Percentiles rank a stretch among this genome's conserved stretches.
phyloP scores from a whole-genome alignment of 2,113 vertebrate species.

The Protomyctophum bolini region DNA sequence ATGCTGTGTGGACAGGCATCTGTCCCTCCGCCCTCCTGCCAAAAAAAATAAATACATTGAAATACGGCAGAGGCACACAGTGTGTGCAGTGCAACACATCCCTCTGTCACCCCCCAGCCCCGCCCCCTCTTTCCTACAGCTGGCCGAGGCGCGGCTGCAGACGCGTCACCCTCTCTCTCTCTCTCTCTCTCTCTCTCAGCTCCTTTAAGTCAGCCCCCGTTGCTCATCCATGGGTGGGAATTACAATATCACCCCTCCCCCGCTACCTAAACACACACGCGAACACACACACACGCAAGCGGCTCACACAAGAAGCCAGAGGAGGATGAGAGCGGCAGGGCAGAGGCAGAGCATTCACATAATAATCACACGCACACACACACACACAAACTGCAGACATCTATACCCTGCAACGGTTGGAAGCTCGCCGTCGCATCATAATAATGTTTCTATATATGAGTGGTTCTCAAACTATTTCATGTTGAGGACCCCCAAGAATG shows the following conservation, averaged over 20 bases:
- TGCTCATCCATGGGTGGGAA: constrained; percentile 68
- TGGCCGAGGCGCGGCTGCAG: constrained; percentile 17
- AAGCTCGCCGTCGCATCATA: too few species aligned
- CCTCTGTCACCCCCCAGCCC: not conserved
- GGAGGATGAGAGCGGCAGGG: constrained; percentile 29
- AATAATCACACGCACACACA: constrained; percentile 44
- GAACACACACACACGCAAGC: not conserved
- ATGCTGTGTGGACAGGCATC: constrained; percentile 69
- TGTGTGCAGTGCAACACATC: constrained; percentile 1
- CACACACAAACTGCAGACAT: not conserved
- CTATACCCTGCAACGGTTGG: not conserved
- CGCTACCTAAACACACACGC: constrained; percentile 47
- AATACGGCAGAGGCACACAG: not conserved
- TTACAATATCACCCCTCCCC: constrained; percentile 55
- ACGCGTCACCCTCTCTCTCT: constrained; percentile 13
- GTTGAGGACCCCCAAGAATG: too few species aligned
- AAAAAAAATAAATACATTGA: not conserved
- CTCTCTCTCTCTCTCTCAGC: constrained; percentile 26
- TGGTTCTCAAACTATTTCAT: too few species aligned
- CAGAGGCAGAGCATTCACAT: constrained; percentile 7
- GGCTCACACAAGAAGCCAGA: constrained; percentile 12
- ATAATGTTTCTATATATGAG: too few species aligned
- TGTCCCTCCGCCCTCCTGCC: constrained; percentile 54
- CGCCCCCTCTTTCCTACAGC: constrained; percentile 6
- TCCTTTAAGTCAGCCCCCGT: constrained; percentile 38